Base-by-base conservation (phyloP, 2,888 invertebrate species). In the Eurytoma adleriae region DNA sequence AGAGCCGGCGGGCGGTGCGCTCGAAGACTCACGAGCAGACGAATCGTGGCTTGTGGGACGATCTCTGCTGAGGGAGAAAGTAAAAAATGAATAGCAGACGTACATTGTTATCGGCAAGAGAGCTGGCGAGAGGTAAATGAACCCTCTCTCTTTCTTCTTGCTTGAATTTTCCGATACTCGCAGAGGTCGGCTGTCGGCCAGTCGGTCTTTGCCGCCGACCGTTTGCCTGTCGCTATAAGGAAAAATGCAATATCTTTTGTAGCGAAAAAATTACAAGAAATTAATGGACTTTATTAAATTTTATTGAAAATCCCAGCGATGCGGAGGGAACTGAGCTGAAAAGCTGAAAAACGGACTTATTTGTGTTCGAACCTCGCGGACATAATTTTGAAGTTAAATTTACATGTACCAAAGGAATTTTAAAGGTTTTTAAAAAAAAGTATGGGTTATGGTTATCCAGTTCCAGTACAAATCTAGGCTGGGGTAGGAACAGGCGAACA, bases 41-140 rank as follows among this genome's bases (percentile, higher is more conserved):
- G 56, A 27, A 57, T 13, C 7, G 40, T 62, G 69, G 73, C 56
- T 57, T 66, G 61, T 40, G 3, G 57, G 61, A 16, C 16, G 40
- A 27, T 68, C 14, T 24, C 62, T 18, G 27, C 12, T 0, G 72
- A 72, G 66, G 24, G 12, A 72, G 52, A 61, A 20, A 30, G 18
- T 7, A n/a, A 75, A 71, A 79, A 79, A 75, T 71, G 62, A 77
- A 80, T 69, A 57, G 68, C 56, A 40, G 57, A 52, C 59, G 57
- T 72, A 77, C 52, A 73, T 77, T 71, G 77, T 80, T 80, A 77
- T 80, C 80, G 61, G 71, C 54, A 57, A 56, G n/a, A 52, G 77
- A 52, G 74, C 74, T 81, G 74, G 75, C 64, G n/a, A 52, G 77
- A 52, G 74, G 81, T 81, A 78, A 79, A 81, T 61, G 78, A 81